Conservation (phyloP, 1,140 invertebrate species). For the Meloidogyne floridensis region DNA sequence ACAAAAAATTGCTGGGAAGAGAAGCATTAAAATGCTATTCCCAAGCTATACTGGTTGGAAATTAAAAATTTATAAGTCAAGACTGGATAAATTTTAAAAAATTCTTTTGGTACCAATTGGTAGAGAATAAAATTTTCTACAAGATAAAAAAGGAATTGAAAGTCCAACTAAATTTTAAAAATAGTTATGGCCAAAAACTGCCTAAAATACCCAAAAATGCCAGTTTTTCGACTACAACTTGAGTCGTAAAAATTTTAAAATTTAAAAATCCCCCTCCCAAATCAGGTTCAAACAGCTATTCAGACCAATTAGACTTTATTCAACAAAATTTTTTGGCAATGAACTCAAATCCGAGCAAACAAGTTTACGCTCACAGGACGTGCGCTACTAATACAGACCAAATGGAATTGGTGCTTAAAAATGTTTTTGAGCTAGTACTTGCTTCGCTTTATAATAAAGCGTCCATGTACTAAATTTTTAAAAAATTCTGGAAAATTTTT, state of each 20-base stretch:
- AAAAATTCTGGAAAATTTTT: too few species aligned
- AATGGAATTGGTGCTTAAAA: not conserved
- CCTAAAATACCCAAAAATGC: too few species aligned
- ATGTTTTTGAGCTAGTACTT: not conserved
- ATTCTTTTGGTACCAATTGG: too few species aligned
- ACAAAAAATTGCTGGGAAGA: conserved; percentile 80
- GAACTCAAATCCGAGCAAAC: not conserved
- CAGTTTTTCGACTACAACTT: not conserved
- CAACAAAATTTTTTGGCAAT: not conserved
- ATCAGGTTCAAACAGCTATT: not conserved
- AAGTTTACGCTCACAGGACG: not conserved
- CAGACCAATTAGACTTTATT: conserved; percentile 9
- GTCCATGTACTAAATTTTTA: not conserved
- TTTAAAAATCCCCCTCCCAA: not conserved
- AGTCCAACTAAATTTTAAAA: too few species aligned
- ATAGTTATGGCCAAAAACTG: too few species aligned
- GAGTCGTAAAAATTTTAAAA: not conserved
- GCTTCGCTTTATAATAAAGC: not conserved
- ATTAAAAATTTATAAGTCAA: not conserved
- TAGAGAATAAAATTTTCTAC: too few species aligned
- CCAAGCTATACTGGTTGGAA: not conserved
- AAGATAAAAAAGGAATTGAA: too few species aligned
- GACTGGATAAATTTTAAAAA: not conserved
- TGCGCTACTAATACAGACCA: conserved; percentile 11
- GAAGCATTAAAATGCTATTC: not conserved